phyloP scores from a whole-genome alignment of 2,113 vertebrate species.

The Oryzias celebensis region DNA sequence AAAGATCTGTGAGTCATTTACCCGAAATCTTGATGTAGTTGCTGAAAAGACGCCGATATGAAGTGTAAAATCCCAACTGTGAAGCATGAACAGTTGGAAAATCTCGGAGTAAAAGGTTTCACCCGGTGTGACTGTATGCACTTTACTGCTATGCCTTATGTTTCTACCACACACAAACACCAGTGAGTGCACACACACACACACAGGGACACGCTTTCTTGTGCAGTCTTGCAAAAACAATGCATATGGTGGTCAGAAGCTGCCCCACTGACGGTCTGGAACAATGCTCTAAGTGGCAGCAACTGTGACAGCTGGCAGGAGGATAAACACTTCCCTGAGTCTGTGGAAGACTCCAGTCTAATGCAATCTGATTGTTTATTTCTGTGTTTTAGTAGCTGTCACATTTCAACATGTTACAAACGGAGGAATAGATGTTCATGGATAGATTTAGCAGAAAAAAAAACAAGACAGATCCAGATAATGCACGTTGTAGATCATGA shows the following conservation, averaged over 20 bases:
- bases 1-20: no score
- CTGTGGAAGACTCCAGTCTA: slow-evolving; percentile 40
- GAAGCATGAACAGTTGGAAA: slow-evolving; percentile 9
- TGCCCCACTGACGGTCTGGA: slow-evolving; percentile 28
- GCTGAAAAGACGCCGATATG: not conserved
- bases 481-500: no score
- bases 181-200: not conserved
- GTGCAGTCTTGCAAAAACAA: not conserved
- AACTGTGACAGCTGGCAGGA: slow-evolving; percentile 43
- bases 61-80: slow-evolving; percentile 3
- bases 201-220: slow-evolving; percentile 2
- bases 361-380: slow-evolving; percentile 34
- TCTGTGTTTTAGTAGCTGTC: slow-evolving; percentile 5
- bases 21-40: no score
- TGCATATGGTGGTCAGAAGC: not conserved
- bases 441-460: no score
- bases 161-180: slow-evolving; percentile 17
- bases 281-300: slow-evolving; percentile 27
- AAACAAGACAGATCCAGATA: no score
- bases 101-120: not conserved
- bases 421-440: no score
- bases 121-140: not conserved
- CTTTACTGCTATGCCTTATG: slow-evolving; percentile 17
- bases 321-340: slow-evolving; percentile 37
- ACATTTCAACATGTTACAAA: not conserved